Evolutionary conservation across 2,797 vertebrate genomes (phyloP).

Genomic region (Lepilemur ruficaudatus): DNA sequence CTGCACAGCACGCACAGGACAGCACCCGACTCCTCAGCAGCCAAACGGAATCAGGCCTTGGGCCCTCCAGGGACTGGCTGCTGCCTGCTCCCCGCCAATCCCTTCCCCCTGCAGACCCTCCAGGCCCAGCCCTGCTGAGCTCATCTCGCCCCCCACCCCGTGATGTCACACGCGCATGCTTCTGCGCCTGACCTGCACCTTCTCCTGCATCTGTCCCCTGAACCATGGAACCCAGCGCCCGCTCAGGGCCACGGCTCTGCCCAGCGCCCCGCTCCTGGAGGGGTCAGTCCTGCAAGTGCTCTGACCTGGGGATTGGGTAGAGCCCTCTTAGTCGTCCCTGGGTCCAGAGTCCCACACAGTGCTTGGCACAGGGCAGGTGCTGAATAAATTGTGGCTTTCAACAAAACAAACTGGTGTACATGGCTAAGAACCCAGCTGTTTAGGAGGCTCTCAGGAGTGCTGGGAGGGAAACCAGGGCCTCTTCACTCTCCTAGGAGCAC

Average conservation of each 20-base stretch:
- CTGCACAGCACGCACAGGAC: neutral
- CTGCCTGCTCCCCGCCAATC: no score
- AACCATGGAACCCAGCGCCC: neutral
- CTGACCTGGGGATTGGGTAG: neutral
- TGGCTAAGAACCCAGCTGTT: neutral
- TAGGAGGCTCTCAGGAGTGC: neutral
- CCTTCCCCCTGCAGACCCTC: neutral
- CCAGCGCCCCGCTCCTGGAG: rapidly evolving
- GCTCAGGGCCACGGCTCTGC: rapidly evolving
- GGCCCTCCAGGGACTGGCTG: neutral
- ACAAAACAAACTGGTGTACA: neutral
- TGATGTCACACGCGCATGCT: neutral
- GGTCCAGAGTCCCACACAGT: no score
- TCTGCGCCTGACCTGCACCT: neutral
- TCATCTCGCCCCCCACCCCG: neutral
- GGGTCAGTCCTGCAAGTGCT: no score
- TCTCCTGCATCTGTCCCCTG: neutral
- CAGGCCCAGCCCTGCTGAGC: neutral
- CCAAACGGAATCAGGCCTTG: neutral
- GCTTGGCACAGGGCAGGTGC: neutral
- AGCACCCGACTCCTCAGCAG: neutral
- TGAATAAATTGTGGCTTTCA: neutral
- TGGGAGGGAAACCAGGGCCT: neutral
- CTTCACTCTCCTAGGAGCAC: neutral
- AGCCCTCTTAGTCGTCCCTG: neutral